phyloP scores from a whole-genome alignment of 1,140 invertebrate genomes.

The Delia radicum region DNA sequence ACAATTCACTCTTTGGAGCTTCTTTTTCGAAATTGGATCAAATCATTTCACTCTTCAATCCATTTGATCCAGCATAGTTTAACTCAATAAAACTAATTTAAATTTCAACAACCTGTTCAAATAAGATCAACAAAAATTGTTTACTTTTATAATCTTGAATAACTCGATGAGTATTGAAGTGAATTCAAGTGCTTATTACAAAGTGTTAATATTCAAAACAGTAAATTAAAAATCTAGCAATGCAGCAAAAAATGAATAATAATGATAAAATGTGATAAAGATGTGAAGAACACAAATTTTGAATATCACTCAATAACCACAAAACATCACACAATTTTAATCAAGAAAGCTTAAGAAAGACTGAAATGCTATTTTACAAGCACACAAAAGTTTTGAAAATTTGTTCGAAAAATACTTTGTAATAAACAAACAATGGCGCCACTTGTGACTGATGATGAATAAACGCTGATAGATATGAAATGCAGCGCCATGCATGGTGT shows the following conservation, averaged over 20 bases:
- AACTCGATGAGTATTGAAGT: background rate
- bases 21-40: too few relatives aligned
- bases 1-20: too few relatives aligned
- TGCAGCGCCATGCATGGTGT: background rate
- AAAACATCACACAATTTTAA: background rate
- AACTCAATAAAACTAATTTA: too few relatives aligned
- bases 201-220: background rate
- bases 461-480: conserved; percentile 6
- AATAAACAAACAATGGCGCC: conserved; percentile 21
- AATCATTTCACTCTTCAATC: too few relatives aligned
- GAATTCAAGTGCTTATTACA: background rate
- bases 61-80: too few relatives aligned
- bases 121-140: background rate
- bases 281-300: background rate
- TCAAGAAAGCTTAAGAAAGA: background rate
- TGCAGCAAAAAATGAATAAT: background rate
- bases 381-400: background rate
- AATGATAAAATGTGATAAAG: background rate
- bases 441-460: conserved; percentile 22
- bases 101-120: background rate
- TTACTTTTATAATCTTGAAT: background rate
- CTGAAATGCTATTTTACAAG: too few relatives aligned
- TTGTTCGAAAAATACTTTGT: too few relatives aligned
- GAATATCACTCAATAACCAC: background rate
- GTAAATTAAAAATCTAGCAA: background rate